Conservation (phyloP, 2,797 vertebrate genomes). For the Cetoscarus ocellatus region DNA sequence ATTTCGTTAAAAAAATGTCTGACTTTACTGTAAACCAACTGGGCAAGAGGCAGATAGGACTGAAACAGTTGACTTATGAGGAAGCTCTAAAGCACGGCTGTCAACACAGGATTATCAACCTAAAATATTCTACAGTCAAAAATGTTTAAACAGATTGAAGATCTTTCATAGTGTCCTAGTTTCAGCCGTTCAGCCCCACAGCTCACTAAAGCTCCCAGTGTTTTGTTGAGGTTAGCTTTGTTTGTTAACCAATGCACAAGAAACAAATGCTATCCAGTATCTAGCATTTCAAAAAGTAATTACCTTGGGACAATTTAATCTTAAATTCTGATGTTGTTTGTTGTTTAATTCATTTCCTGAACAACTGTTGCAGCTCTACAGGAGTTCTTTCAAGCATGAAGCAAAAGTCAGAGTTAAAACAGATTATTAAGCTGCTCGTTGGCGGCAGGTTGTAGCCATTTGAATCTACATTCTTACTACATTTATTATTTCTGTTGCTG, state of each 20-base stretch:
- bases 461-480: no score
- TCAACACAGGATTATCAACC: neutral
- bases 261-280: no score
- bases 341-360: no score
- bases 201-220: neutral
- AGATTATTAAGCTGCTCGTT: no score
- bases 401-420: no score
- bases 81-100: constrained; percentile 7
- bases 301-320: no score
- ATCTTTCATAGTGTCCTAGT: neutral
- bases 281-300: no score
- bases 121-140: neutral
- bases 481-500: no score
- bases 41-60: constrained; percentile 17
- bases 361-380: no score
- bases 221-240: neutral
- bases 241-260: neutral
- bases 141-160: neutral
- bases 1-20: constrained; percentile 38
- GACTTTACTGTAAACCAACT: constrained; percentile 61
- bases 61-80: constrained; percentile 9
- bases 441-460: no score
- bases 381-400: no score
- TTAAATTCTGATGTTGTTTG: no score
- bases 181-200: neutral